Evolutionary conservation across 2,113 vertebrate genomes (phyloP).

Genomic region (Peromyscus maniculatus): DNA sequence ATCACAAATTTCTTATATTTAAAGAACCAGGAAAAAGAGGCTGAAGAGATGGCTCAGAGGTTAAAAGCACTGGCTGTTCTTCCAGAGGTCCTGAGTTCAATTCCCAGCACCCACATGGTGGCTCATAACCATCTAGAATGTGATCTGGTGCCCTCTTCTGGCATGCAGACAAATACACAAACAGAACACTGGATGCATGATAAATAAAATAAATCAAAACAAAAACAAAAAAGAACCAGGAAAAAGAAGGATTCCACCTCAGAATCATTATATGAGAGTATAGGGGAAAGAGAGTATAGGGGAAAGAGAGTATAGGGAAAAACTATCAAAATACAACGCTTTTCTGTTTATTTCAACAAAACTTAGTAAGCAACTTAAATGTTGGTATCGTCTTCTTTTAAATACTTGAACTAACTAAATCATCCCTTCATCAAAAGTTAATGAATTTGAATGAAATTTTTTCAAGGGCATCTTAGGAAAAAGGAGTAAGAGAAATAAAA

Average conservation of each 20-base stretch:
- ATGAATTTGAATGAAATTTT: background rate
- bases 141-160: too few relatives aligned
- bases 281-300: background rate
- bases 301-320: too few relatives aligned
- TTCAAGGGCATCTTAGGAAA: background rate
- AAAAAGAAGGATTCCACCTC: background rate
- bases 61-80: too few relatives aligned
- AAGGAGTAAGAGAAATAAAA: background rate
- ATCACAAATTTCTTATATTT: background rate
- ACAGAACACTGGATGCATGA: too few relatives aligned
- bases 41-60: too few relatives aligned
- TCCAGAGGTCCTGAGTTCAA: too few relatives aligned
- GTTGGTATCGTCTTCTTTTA: background rate
- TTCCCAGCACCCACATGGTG: too few relatives aligned
- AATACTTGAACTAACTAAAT: background rate
- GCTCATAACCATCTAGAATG: too few relatives aligned
- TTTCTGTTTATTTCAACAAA: background rate
- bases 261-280: background rate
- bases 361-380: background rate
- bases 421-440: background rate
- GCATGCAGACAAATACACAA: too few relatives aligned
- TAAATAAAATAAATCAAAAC: too few relatives aligned
- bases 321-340: background rate
- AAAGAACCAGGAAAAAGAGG: background rate
- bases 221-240: background rate